phyloP scores from a whole-genome alignment of 1,140 invertebrate genomes.

The Procambarus clarkii region DNA sequence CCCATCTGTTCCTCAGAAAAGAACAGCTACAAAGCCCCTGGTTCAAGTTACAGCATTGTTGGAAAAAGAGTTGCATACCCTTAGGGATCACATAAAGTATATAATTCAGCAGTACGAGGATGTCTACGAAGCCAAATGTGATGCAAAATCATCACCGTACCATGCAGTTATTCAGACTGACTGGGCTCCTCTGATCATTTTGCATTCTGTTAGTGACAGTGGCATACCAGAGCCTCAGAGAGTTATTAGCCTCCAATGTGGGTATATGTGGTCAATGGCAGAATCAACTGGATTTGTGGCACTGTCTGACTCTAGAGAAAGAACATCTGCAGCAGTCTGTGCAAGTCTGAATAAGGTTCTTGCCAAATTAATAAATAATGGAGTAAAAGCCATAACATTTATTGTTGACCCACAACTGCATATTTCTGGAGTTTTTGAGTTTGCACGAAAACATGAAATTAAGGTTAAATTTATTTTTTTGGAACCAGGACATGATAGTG shows the following conservation, averaged over 20 bases:
- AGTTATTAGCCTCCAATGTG: slow-evolving; percentile 30
- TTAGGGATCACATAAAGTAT: slow-evolving; percentile 18
- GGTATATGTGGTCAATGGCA: slow-evolving; percentile 26
- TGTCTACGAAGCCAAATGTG: slow-evolving; percentile 27
- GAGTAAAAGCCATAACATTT: slow-evolving; percentile 16
- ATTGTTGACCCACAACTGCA: slow-evolving; percentile 12
- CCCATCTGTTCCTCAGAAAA: slow-evolving; percentile 10
- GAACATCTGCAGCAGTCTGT: slow-evolving; percentile 30
- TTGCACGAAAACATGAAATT: not conserved
- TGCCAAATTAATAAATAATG: slow-evolving; percentile 12
- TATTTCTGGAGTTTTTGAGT: slow-evolving; percentile 5
- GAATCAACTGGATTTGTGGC: slow-evolving; percentile 34
- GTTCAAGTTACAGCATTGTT: not conserved
- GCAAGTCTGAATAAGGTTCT: slow-evolving; percentile 35
- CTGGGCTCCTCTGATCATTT: slow-evolving; percentile 42
- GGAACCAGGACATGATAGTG: slow-evolving; percentile 33
- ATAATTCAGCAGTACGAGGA: slow-evolving; percentile 26
- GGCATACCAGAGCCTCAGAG: slow-evolving; percentile 26
- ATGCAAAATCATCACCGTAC: slow-evolving; percentile 10
- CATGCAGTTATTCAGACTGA: slow-evolving; percentile 36
- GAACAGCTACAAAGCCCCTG: slow-evolving; percentile 7
- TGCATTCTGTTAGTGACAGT: slow-evolving; percentile 11
- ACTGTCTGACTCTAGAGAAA: slow-evolving; percentile 19
- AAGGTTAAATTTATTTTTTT: slow-evolving; percentile 29
- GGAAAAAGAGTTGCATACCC: slow-evolving; percentile 18